Percentiles rank a stretch among this genome's conserved stretches.
These are phyloP conservation scores for Scyliorhinus canicula DNA, from an alignment of 2,797 vertebrate species.

Conservation along the genomic window DNA sequence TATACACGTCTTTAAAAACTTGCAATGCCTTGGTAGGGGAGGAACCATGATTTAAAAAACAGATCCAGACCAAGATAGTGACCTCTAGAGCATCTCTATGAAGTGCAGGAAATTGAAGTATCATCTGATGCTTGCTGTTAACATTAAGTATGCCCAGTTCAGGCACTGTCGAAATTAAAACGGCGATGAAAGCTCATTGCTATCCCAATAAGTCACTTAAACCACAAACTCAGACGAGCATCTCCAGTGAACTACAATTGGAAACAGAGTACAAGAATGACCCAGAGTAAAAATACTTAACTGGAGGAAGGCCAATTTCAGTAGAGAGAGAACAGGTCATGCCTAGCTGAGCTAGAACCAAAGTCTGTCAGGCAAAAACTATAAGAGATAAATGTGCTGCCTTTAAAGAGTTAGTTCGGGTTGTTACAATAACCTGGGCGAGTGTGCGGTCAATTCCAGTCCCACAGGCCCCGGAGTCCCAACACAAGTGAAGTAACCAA, in stretches of 20 bases:
- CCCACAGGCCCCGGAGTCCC: no score
- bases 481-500: no score
- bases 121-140: background rate
- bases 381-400: no score
- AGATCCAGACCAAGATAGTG: background rate
- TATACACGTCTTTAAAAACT: background rate
- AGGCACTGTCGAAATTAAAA: background rate
- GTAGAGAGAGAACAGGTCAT: no score
- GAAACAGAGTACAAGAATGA: no score
- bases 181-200: background rate
- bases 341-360: no score
- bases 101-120: background rate
- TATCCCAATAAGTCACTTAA: background rate
- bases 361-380: no score
- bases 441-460: no score
- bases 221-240: background rate
- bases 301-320: no score
- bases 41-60: background rate
- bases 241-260: background rate
- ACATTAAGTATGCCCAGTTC: background rate
- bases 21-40: background rate
- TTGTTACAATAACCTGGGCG: no score
- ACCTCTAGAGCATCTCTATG: background rate
- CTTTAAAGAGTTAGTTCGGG: no score
- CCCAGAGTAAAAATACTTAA: no score